Conservation (phyloP, 1,140 invertebrate genomes). For the Steinernema feltiae region DNA sequence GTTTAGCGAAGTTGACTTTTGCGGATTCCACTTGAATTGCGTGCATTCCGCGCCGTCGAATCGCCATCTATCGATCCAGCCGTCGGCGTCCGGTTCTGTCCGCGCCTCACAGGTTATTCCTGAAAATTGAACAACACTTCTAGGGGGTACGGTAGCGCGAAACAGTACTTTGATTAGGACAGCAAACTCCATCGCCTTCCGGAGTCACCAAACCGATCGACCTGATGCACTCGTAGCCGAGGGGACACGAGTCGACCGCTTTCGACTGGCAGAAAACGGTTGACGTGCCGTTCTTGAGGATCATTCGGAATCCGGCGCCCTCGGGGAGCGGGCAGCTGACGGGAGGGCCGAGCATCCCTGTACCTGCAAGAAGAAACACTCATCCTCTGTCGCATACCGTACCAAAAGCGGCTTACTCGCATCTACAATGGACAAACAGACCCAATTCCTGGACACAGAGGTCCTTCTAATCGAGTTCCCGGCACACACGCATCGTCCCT, state of each 20-base stretch:
- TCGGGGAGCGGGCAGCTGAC: conserved; percentile 30
- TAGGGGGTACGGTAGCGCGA: background rate
- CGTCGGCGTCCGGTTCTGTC: conserved; percentile 20
- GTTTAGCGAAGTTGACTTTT: conserved; percentile 24
- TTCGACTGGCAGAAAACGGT: conserved; percentile 25
- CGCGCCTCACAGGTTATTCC: conserved; percentile 25
- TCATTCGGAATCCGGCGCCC: conserved; percentile 29
- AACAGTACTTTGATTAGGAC: conserved; percentile 25
- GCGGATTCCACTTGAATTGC: conserved; percentile 31
- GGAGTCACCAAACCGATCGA: conserved; percentile 19
- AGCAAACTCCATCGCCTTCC: conserved; percentile 30
- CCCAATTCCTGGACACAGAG: conserved; percentile 23
- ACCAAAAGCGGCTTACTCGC: conserved; percentile 16
- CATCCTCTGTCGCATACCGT: too few species aligned
- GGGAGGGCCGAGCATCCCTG: conserved; percentile 24
- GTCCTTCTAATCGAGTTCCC: conserved; percentile 28
- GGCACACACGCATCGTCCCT: conserved; percentile 27
- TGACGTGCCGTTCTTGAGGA: conserved; percentile 17
- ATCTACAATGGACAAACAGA: conserved; percentile 27
- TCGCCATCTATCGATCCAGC: conserved; percentile 25
- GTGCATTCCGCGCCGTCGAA: conserved; percentile 28
- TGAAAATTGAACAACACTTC: background rate
- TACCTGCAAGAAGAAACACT: too few species aligned
- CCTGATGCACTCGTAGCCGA: conserved; percentile 33
- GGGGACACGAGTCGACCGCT: conserved; percentile 25